Base-by-base conservation (phyloP, 2,113 vertebrate genomes). In the Parus major region DNA sequence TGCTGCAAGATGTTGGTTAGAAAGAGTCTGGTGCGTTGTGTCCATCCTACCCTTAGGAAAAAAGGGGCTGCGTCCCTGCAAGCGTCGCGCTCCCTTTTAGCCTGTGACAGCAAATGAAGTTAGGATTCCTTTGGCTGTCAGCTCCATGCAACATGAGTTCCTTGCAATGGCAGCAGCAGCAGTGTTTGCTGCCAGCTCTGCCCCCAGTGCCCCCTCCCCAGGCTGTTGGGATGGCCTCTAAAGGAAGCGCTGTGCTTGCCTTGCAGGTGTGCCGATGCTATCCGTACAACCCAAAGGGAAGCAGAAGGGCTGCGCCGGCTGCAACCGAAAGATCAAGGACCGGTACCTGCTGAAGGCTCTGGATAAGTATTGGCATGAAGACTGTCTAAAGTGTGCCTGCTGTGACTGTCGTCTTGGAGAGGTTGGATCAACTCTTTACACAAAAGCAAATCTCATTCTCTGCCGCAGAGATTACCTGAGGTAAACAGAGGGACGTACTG, bases 301-400 rank as follows among this genome's bases (percentile, higher is more conserved):
- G 98, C 99, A 99, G 98, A 99, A 99, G 98, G 99, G 99, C 97
- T 99, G 99, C 15, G 99, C 99, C 12, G 99, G 99, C 98, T 99
- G 99, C 97, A 99, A 99, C 98, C 99, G 99, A 33, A 99, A 99
- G 98, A 99, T 99, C 98, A 99, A 99, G 98, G 99, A 99, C 98
- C 99, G 99, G 93, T 99, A 99, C 98, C 99, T 99, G 98, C 99
- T 99, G 98, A 99, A 99, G 98, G 99, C 99, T 18, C 98, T 99
- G 98, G 99, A 99, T 98, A 99, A 99, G 97, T 99, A 99, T 97
- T 99, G 99, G 99, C 99, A 99, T 90, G 99, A 99, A 97, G 99
- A 99, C 98, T 99, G 99, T 88, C 99, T 99, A 95, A 99, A 99
- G 98, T 99, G 99, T 86, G 99, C 99, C 98, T 99, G 99, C 98